phyloP scores from a whole-genome alignment of 2,888 invertebrate genomes.

The Eupithecia pulchellata region DNA sequence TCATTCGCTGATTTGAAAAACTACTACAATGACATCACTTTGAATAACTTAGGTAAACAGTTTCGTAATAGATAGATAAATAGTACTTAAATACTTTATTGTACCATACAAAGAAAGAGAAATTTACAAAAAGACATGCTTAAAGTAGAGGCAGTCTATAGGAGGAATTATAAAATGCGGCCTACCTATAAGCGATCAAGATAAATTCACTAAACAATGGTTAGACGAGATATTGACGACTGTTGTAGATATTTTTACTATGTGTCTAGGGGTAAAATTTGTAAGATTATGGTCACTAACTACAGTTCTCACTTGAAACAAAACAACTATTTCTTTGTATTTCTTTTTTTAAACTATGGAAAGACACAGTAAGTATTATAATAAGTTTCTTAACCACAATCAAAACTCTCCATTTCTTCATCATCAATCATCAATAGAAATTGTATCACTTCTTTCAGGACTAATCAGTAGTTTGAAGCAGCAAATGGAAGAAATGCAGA shows the following conservation, averaged over 20 bases:
- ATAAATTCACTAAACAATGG: no score
- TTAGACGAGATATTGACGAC: no score
- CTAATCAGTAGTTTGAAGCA: slow-evolving; percentile 95
- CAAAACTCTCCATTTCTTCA: neutral
- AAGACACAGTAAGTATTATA: no score
- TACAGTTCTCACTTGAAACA: neutral
- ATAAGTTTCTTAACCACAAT: no score
- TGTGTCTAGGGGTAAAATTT: neutral
- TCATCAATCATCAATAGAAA: neutral
- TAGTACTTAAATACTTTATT: no score
- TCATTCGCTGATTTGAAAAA: slow-evolving; percentile 96
- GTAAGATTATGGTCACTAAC: neutral
- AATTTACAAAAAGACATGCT: no score
- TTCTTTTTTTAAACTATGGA: no score
- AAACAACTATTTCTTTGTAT: no score
- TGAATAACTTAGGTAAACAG: slow-evolving; percentile 92
- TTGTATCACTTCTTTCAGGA: slow-evolving; percentile 51
- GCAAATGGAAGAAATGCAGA: slow-evolving; percentile 90
- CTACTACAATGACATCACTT: slow-evolving; percentile 97
- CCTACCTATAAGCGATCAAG: no score
- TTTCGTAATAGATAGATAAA: slow-evolving; percentile 1
- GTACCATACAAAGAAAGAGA: no score
- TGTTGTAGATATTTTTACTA: neutral
- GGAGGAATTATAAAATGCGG: no score
- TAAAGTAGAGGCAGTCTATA: no score